Conservation (phyloP, 2,888 invertebrate species). For the Cheilosia urbana region DNA sequence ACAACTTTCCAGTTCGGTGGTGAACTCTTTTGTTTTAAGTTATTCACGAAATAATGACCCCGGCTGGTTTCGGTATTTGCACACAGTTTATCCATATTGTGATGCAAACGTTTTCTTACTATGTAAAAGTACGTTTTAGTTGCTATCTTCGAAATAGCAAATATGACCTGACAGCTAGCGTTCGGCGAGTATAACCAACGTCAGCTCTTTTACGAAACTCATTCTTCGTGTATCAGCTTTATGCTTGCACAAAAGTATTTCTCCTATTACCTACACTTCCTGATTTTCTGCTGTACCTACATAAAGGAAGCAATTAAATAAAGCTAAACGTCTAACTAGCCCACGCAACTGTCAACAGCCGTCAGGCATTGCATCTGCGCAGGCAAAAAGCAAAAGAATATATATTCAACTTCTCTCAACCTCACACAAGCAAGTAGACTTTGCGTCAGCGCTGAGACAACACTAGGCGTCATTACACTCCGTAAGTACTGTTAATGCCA, state of each 20-base stretch:
- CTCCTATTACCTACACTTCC: not conserved
- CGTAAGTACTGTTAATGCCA: constrained; percentile 75
- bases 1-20: not conserved
- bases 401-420: constrained; percentile 18
- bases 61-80: too few species aligned
- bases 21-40: not conserved
- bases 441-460: constrained; percentile 58
- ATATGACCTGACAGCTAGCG: too few species aligned
- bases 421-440: constrained; percentile 51
- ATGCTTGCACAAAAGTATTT: too few species aligned
- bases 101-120: too few species aligned
- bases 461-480: constrained; percentile 74
- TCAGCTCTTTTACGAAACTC: too few species aligned
- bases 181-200: too few species aligned
- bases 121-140: too few species aligned
- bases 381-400: constrained; percentile 27
- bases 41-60: too few species aligned
- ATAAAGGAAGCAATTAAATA: constrained; percentile 62
- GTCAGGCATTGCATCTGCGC: constrained; percentile 56
- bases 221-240: too few species aligned
- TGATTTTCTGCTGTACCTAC: not conserved
- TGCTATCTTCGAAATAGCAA: too few species aligned
- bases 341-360: constrained; percentile 71
- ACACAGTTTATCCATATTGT: too few species aligned
- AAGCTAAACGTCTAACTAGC: constrained; percentile 43